phyloP scores from a whole-genome alignment of 2,797 vertebrate species.

The Monodelphis domestica region DNA sequence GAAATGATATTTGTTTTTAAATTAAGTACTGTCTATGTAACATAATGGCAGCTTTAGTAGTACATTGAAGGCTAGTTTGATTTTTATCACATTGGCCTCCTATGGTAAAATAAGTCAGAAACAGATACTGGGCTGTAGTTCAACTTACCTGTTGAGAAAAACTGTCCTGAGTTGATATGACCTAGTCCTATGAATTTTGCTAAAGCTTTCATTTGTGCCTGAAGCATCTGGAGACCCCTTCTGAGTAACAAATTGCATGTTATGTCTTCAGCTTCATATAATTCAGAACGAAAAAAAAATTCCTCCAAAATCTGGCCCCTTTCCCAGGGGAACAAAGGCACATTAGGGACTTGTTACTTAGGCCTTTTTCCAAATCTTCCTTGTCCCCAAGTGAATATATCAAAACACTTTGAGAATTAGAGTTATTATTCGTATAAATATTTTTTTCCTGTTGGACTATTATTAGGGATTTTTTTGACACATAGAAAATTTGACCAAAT shows the following conservation, averaged over 20 bases:
- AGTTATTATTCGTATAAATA: neutral
- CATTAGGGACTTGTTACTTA: neutral
- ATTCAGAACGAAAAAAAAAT: neutral
- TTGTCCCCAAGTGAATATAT: neutral
- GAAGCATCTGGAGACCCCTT: neutral
- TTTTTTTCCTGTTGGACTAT: neutral
- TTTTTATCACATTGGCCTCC: neutral
- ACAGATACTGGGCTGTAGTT: neutral
- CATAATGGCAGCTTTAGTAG: neutral
- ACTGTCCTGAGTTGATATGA: neutral
- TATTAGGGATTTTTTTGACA: neutral
- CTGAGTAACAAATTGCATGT: neutral
- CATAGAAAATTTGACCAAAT: neutral
- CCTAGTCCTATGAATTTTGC: neutral
- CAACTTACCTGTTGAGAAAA: neutral
- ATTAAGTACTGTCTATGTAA: neutral
- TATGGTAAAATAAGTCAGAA: neutral
- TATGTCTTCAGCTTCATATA: neutral
- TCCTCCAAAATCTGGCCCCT: neutral
- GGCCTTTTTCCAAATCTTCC: neutral
- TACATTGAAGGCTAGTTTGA: neutral
- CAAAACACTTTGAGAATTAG: neutral
- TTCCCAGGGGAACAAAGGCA: neutral
- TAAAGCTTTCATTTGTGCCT: neutral
- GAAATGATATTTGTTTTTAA: neutral